Base-by-base conservation (phyloP, 2,797 vertebrate species). In the Epinephelus awoara region DNA sequence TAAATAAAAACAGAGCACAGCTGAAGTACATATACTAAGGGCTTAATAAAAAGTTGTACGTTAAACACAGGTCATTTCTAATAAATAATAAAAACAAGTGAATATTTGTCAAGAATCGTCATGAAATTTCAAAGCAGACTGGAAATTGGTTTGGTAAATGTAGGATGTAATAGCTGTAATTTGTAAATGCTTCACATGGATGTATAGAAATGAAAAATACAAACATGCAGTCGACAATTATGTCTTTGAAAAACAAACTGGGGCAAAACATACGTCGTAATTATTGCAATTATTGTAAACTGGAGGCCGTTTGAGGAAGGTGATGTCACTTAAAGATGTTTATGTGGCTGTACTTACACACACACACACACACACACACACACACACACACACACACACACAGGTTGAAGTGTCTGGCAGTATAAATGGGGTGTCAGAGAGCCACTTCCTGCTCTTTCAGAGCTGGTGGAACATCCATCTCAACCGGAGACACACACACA, bases 401-500 rank as follows among this genome's bases (percentile, higher is more conserved):
- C 77, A 86, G 81, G 84, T 80, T 83, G 75, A 74, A 88, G 89
- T 87, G 85, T 89, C 72, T 91, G 85, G 65, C 82, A 52, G 80
- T 90, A 88, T 93, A 91, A 86, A 89, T 77, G 91, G 94, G 87
- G 90, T 87, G 85, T 94, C 84, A 95, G 79, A 89, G 91, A 91
- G 92, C 93, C 90, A 89, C 89, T 95, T 96, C 94, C 93, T 93
- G 90, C 82, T 91, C 93, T 94, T 95, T 94, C 88, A 92, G 72
- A 79, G 84, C 64, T 18, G 65, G 75, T 83, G 79, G 82, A 90
- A 89, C 90, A 91, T 93, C 86, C 88, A 90, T 94, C 93, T 91
- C 82, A 68, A 83, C 81, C 52, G 82, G 81, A 88, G 83, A 91
- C 86, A 67, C 69, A 47, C 72, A 68, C 55, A 51, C 52, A 59